Evolutionary conservation across 1,140 invertebrate species (phyloP).

Genomic region (Laodelphax striatellus): DNA sequence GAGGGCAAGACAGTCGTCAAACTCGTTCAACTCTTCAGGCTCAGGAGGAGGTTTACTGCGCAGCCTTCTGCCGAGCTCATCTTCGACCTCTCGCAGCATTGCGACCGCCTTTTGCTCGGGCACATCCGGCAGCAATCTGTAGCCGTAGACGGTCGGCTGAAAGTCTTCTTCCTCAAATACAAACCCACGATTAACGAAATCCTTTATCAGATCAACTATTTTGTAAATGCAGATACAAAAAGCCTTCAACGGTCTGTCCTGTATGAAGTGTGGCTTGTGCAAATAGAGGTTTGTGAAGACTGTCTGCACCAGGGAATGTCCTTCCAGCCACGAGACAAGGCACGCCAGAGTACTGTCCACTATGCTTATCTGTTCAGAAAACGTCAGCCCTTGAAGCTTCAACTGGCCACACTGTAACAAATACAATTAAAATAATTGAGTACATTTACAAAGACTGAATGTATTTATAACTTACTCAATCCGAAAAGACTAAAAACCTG

Average conservation of each 20-base stretch:
- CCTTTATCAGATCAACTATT: constrained; percentile 80
- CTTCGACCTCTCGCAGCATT: constrained; percentile 84
- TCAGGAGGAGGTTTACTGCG: constrained; percentile 1
- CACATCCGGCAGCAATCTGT: constrained; percentile 71
- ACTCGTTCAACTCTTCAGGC: constrained; percentile 21
- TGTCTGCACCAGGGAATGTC: constrained; percentile 91
- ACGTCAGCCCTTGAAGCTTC: constrained; percentile 63
- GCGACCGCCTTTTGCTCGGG: constrained; percentile 68
- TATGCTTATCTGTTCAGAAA: constrained; percentile 68
- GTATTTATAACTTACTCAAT: too few species aligned
- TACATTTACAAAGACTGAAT: neutral
- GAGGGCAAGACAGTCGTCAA: constrained; percentile 50
- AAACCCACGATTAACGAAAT: constrained; percentile 75
- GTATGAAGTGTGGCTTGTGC: constrained; percentile 77
- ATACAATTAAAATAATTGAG: neutral
- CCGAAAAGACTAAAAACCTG: too few species aligned
- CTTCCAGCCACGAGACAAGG: constrained; percentile 89
- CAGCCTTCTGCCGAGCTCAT: constrained; percentile 47
- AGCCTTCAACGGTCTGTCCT: constrained; percentile 70
- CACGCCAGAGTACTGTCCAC: constrained; percentile 89
- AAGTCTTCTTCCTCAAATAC: constrained; percentile 95
- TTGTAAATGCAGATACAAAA: constrained; percentile 85
- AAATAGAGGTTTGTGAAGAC: constrained; percentile 94
- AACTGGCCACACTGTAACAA: constrained; percentile 52
- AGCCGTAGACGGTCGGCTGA: constrained; percentile 87